Evolutionary conservation across 37 sponge, comb jelly and placozoan genomes (phyloP), one percentile per base, ranked within the genome.

Genomic region (Aplysina aerophoba): DNA sequence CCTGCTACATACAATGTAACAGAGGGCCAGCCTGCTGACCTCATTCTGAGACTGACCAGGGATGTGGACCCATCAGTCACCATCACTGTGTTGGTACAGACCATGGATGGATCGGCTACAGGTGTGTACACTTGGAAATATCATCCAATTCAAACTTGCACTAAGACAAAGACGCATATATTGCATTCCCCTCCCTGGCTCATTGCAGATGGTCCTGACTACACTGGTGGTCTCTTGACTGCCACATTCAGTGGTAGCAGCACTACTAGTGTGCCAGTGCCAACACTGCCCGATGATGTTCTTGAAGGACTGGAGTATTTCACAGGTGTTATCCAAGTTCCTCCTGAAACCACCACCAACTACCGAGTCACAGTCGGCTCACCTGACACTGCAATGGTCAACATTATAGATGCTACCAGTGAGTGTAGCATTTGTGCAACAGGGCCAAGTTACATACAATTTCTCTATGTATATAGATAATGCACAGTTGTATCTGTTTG

Each of bases 221-320:
- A 40, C 53, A 75, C n/a, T 50, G 44, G 54, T 40, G 44, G n/a
- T 36, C 38, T 50, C 78, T 75, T 40, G 25, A 75, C 33, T 75
- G 78, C 40, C 21, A 75, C 78, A 39, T 75, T 75, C 40, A 24
- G 15, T 75, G 44, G 54, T 20, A 75, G 25, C 54, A 50, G 39
- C 50, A 40, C 24, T 19, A 25, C 78, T 19, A 40, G 11, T 50
- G 44, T 40, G 24, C 54, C 15, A 25, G 78, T 75, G 14, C 44
- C 44, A 39, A 75, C 38, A 24, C 22, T 75, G 16, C 25, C 39
- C 13, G 78, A 75, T 75, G 54, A 75, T 24, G 20, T 19, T 31
- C 54, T 75, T 19, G 78, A 75, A 75, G 54, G 78, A 14, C 24
- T 21, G 16, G 78, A 75, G 53, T 5, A 75, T 2, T 75, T 75